A percentile compares a stretch with the other conserved stretches of the same genome.
Conservation (phyloP, 2,888 invertebrate genomes). For the Zygaena filipendulae region DNA sequence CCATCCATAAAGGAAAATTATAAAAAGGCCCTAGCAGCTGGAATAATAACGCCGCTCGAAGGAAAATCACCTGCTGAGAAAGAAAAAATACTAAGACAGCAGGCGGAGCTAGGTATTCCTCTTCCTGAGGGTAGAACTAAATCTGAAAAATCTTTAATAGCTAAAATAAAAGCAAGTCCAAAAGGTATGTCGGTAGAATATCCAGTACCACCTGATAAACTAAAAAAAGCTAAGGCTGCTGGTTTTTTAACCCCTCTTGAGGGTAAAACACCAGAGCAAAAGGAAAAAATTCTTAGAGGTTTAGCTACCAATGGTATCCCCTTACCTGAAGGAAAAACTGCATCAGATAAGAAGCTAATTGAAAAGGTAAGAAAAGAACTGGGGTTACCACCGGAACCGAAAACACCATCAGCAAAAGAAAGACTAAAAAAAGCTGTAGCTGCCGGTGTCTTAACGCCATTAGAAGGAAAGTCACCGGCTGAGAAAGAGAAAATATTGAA, state of each 20-base stretch:
- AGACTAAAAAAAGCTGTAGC: slow-evolving; percentile 20
- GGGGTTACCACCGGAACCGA: slow-evolving; percentile 24
- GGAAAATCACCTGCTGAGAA: slow-evolving; percentile 22
- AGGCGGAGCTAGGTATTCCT: slow-evolving; percentile 9
- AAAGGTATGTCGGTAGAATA: slow-evolving; percentile 5
- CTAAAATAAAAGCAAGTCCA: slow-evolving; percentile 13
- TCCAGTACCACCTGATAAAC: slow-evolving; percentile 16
- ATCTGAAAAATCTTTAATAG: slow-evolving; percentile 17
- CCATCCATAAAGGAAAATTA: slow-evolving; percentile 21
- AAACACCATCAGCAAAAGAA: slow-evolving; percentile 18
- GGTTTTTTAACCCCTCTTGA: slow-evolving; percentile 22
- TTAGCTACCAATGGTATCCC: slow-evolving; percentile 20
- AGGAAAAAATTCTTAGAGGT: slow-evolving; percentile 23
- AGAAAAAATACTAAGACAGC: slow-evolving; percentile 15
- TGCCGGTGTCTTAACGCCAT: slow-evolving; percentile 20
- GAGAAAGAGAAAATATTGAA: slow-evolving; percentile 22
- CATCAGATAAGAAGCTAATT: slow-evolving; percentile 21
- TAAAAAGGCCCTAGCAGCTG: slow-evolving; percentile 22
- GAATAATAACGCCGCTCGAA: slow-evolving; percentile 25
- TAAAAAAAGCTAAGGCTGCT: slow-evolving; percentile 21
- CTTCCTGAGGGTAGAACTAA: slow-evolving; percentile 14
- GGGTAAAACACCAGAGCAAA: slow-evolving; percentile 22
- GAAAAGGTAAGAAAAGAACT: slow-evolving; percentile 22
- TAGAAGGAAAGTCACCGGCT: slow-evolving; percentile 21
- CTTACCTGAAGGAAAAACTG: slow-evolving; percentile 22